Evolutionary conservation across 1,140 invertebrate species (phyloP), one percentile per base, ranked within the genome.

Genomic region (Patella vulgata): DNA sequence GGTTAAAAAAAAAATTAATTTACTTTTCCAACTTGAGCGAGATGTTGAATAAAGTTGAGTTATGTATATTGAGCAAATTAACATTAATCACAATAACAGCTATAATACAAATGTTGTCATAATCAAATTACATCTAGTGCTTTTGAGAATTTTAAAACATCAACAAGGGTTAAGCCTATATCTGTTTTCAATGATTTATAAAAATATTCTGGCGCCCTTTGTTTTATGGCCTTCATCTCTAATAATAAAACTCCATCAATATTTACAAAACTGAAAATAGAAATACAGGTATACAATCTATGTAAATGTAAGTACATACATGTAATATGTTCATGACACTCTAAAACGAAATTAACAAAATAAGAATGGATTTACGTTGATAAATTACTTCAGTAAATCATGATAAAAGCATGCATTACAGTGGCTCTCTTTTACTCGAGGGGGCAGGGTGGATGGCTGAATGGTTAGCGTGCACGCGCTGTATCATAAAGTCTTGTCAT

Each of bases 171-270:
- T 19, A 64, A 39, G n/a, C 44, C 31, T 0, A 70, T 30, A 30
- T 70, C 68, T 33, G 53, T 23, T 33, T 70, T 54, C 21, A 70
- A 33, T 9, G 48, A 59, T 39, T 51, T 36, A 54, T 66, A 70
- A 59, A 66, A 70, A 44, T 62, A 65, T 36, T 62, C 63, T 30
- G 68, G 68, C 12, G 68, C 58, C 19, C 28, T 65, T 23, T 57
- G 44, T 48, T 58, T 21, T 12, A 70, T 46, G 21, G 46, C 42
- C 2, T 47, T 43, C 53, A 70, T 43, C 39, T 66, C 63, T 19
- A 44, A 33, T 4, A 70, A 36, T 9, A 70, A 40, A 11, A 43
- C 19, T 9, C 68, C 68, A 48, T 70, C 63, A 25, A 70, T 53
- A 12, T 36, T 33, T 3, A 44, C 11, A 36, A 70, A 63, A n/a